phyloP scores from a whole-genome alignment of 2,113 vertebrate species.

The Spea multiplicata region DNA sequence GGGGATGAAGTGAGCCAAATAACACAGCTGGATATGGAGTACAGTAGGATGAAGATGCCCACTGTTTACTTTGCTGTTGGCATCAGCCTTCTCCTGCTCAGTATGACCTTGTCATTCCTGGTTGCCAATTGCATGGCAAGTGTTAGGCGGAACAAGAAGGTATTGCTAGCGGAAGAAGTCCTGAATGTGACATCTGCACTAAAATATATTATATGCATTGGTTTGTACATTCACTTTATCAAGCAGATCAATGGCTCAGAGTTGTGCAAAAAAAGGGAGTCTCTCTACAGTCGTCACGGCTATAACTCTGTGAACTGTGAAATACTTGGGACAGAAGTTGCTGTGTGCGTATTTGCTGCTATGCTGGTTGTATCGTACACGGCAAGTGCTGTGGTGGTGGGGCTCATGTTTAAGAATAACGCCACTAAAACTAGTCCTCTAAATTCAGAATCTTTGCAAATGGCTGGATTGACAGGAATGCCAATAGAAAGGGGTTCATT shows the following conservation, averaged over 20 bases:
- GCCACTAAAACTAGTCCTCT: no score
- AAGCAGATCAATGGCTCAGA: slow-evolving; percentile 30
- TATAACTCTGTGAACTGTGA: slow-evolving; percentile 41
- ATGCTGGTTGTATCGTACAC: slow-evolving; percentile 31
- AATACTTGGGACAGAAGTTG: slow-evolving; percentile 37
- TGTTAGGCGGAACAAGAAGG: neutral
- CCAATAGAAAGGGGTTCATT: no score
- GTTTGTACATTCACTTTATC: slow-evolving; percentile 41
- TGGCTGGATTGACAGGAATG: no score
- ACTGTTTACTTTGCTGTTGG: slow-evolving; percentile 44
- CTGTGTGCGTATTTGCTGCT: slow-evolving; percentile 36
- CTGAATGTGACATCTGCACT: slow-evolving; percentile 19
- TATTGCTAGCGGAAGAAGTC: slow-evolving; percentile 27
- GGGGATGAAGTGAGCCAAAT: slow-evolving; percentile 40
- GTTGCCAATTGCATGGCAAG: slow-evolving; percentile 11
- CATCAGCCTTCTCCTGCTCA: slow-evolving; percentile 29
- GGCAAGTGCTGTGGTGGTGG: slow-evolving; percentile 17
- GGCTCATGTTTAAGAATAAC: neutral
- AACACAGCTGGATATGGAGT: slow-evolving; percentile 24
- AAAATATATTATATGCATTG: slow-evolving; percentile 29
- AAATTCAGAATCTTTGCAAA: no score
- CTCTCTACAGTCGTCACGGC: slow-evolving; percentile 37
- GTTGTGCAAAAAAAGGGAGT: slow-evolving; percentile 30
- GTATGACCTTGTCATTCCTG: slow-evolving; percentile 33
- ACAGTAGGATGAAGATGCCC: slow-evolving; percentile 39